phyloP scores from a whole-genome alignment of 1,140 invertebrate species.

The Calephelis virginiensis region DNA sequence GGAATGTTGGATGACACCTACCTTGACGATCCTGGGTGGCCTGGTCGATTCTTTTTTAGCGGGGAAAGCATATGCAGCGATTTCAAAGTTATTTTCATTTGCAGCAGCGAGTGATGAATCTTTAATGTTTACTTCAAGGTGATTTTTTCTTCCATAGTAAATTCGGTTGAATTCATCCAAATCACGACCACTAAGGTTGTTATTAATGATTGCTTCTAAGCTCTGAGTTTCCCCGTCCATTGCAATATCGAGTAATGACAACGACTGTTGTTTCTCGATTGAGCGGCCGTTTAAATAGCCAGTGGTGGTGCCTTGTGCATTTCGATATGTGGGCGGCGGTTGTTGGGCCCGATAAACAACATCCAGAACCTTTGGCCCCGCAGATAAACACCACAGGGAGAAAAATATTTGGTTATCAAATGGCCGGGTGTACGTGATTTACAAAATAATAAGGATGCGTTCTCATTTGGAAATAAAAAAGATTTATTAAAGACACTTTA shows the following conservation, averaged over 20 bases:
- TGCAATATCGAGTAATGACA: constrained; percentile 21
- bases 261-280: constrained; percentile 40
- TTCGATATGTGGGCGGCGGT: constrained; percentile 38
- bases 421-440: constrained; percentile 14
- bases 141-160: constrained; percentile 83
- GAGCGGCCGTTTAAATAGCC: constrained; percentile 52
- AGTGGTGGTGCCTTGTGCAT: constrained; percentile 39
- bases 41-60: constrained; percentile 84
- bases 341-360: constrained; percentile 44
- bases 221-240: constrained; percentile 68
- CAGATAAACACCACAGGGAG: constrained; percentile 39
- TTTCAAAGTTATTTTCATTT: constrained; percentile 84
- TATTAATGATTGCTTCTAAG: constrained; percentile 64
- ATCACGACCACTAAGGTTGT: constrained; percentile 79
- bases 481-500: no score
- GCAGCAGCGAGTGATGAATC: constrained; percentile 58
- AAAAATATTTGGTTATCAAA: constrained; percentile 54
- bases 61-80: constrained; percentile 87
- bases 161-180: constrained; percentile 87
- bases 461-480: not conserved
- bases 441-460: constrained; percentile 16
- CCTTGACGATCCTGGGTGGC: constrained; percentile 85
- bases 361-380: constrained; percentile 54
- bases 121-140: constrained; percentile 58
- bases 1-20: constrained; percentile 94